Evolutionary conservation across 2,113 vertebrate genomes (phyloP), one percentile per base, ranked within the genome.

Genomic region (Entomyzon cyanotis): DNA sequence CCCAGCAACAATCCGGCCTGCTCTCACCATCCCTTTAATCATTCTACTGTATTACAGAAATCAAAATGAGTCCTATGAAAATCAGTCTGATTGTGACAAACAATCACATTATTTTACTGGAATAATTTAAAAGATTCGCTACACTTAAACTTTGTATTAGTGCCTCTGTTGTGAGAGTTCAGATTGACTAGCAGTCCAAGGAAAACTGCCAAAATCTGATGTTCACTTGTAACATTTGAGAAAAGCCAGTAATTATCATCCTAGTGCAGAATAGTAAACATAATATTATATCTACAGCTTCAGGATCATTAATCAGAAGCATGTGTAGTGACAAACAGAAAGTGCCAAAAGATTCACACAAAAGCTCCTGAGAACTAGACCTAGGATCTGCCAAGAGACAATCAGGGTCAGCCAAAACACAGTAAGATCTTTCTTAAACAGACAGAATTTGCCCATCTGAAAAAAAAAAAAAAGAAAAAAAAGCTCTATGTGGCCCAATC

Each of bases 201-300:
- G 44, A 95, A 67, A 81, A 37, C 56, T 94, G 84, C 84, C 80
- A 89, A 85, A 96, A 85, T 23, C 67, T 87, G 82, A 78, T 53
- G 76, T 62, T 76, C 82, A 42, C 41, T 75, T 78, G 62, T 91
- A 42, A 83, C 71, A 85, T 84, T 73, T 31, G 20, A 92, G 82
- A 84, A 85, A 84, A 90, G 60, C 4, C 78, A 73, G 56, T 87
- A 74, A 83, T 71, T 91, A 77, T 67, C 71, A 75, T 67, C 17
- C 15, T 76, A 56, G 46, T 70, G 83, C 70, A 93, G 58, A 93
- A 75, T 10, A 94, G 74, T 77, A 42, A 78, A 91, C 65, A 74
- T 42, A 91, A 52, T 71, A 90, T 70, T 77, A 47, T 15, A 33
- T 64, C 85, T 83, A 65, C 44, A 87, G 55, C 79, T 91, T 91